Conservation (phyloP, 2,797 vertebrate species). For the Sebastes cheni region DNA sequence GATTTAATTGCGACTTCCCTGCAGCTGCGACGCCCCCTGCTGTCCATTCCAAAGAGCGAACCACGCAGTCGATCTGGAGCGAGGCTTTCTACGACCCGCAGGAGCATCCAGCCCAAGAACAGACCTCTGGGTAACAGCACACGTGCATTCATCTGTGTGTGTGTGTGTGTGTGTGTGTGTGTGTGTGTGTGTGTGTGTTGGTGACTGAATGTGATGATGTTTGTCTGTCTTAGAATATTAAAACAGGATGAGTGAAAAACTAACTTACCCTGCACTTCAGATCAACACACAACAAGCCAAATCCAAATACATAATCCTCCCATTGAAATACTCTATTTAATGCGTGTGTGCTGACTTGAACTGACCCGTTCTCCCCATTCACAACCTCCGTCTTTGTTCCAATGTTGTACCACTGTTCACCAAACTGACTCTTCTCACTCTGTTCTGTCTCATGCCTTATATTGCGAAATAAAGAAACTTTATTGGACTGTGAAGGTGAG, state of each 20-base stretch:
- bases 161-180: not conserved
- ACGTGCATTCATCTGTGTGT: constrained; percentile 1
- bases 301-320: not conserved
- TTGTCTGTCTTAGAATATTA: not conserved
- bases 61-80: constrained; percentile 88
- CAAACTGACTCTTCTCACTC: constrained; percentile 81
- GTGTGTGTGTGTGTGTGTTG: not conserved
- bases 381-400: constrained; percentile 65
- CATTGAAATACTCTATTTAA: not conserved
- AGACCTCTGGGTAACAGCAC: constrained; percentile 87
- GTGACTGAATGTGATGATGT: not conserved
- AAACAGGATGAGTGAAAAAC: not conserved
- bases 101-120: constrained; percentile 95
- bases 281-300: constrained; percentile 22
- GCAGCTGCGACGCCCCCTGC: constrained; percentile 92
- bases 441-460: constrained; percentile 82
- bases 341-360: constrained; percentile 41
- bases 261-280: constrained; percentile 31
- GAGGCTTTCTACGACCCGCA: constrained; percentile 92
- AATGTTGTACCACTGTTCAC: constrained; percentile 54
- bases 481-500: constrained; percentile 86
- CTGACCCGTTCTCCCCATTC: constrained; percentile 44
- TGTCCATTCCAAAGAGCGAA: constrained; percentile 94
- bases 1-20: not conserved
- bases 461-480: constrained; percentile 82